Evolutionary conservation across 2,888 invertebrate species (phyloP).

Genomic region (Mechanitis mazaeus): DNA sequence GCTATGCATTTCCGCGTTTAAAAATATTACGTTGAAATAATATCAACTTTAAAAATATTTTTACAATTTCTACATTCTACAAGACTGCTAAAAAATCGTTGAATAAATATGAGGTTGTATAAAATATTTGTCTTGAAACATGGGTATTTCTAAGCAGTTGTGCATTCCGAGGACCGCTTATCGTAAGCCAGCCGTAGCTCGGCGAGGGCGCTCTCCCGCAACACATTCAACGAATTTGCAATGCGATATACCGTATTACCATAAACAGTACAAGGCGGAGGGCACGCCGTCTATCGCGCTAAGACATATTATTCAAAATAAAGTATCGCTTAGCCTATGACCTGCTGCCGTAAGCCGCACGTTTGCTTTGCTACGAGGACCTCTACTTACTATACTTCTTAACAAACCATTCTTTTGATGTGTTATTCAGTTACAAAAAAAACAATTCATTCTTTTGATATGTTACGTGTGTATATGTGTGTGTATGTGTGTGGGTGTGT

Average conservation of each 20-base stretch:
- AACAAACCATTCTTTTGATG: conserved; percentile 17
- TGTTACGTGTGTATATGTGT: too few species aligned
- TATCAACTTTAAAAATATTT: neutral
- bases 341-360: conserved; percentile 48
- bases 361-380: conserved; percentile 29
- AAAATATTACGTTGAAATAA: neutral
- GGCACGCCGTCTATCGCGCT: conserved; percentile 73
- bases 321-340: conserved; percentile 76
- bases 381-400: conserved; percentile 28
- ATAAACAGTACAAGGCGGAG: conserved; percentile 74
- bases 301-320: conserved; percentile 77
- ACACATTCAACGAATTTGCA: conserved; percentile 75
- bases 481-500: too few species aligned
- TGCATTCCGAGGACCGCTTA: conserved; percentile 58
- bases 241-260: conserved; percentile 75
- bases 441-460: too few species aligned
- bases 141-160: conserved; percentile 48
- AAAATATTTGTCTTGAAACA: conserved; percentile 50
- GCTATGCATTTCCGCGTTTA: conserved; percentile 8
- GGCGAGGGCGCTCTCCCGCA: conserved; percentile 28
- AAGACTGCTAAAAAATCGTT: neutral
- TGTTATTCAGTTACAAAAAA: too few species aligned
- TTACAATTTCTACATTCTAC: too few species aligned
- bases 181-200: conserved; percentile 58
- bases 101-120: conserved; percentile 16